A percentile compares a stretch with the other conserved stretches of the same genome.
Conservation (phyloP, 2,113 vertebrate genomes). For the Tympanuchus pallidicinctus region DNA sequence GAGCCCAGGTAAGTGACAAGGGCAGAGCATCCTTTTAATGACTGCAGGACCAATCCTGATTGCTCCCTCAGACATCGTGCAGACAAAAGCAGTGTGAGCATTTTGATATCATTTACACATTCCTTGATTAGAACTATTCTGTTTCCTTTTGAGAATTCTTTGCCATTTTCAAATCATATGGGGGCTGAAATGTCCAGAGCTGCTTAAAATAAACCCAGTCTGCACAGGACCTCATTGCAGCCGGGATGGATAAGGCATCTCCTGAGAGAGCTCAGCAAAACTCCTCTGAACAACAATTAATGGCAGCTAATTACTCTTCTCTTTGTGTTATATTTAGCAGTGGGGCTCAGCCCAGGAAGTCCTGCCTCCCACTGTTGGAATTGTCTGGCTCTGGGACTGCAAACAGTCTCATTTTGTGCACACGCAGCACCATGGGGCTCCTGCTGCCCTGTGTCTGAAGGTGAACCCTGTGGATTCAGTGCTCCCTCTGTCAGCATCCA, state of each 20-base stretch:
- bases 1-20: constrained; percentile 24
- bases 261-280: background rate
- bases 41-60: background rate
- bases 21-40: background rate
- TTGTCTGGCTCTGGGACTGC: constrained; percentile 72
- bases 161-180: background rate
- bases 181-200: background rate
- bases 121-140: background rate
- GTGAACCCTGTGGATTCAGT: background rate
- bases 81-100: background rate
- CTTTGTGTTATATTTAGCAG: constrained; percentile 82
- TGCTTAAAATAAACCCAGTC: background rate
- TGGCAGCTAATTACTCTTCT: constrained; percentile 73
- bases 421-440: constrained; percentile 2
- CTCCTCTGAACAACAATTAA: constrained; percentile 65
- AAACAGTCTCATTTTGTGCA: constrained; percentile 70
- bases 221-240: background rate
- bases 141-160: background rate
- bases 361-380: constrained; percentile 53
- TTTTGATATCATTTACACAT: background rate
- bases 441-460: fast-evolving
- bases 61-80: background rate
- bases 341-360: constrained; percentile 80
- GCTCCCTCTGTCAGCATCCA: background rate
- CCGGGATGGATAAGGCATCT: background rate